Percentiles rank a stretch among this genome's conserved stretches.
Evolutionary conservation across 2,888 invertebrate species (phyloP).

Genomic region (Cryptosula pallasiana): DNA sequence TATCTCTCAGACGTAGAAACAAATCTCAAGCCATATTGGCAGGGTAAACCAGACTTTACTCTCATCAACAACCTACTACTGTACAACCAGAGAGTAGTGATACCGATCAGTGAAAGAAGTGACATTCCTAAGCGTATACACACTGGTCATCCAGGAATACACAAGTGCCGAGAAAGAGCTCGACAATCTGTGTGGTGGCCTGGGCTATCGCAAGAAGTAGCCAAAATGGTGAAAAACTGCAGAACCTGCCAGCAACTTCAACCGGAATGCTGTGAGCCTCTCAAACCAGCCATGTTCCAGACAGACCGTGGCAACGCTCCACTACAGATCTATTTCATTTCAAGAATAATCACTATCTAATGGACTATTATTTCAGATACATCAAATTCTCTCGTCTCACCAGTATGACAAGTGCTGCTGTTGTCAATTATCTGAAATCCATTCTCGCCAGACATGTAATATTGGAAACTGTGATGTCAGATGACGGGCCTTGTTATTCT

Average conservation of each 20-base stretch:
- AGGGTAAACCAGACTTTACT: too few species aligned
- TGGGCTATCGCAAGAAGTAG: constrained; percentile 10
- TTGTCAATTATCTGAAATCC: constrained; percentile 28
- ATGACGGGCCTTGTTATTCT: constrained; percentile 28
- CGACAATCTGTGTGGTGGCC: neutral
- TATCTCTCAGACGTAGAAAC: too few species aligned
- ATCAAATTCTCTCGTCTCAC: constrained; percentile 28
- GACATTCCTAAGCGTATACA: neutral
- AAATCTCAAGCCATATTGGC: too few species aligned
- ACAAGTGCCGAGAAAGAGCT: constrained; percentile 2
- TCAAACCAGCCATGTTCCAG: constrained; percentile 27
- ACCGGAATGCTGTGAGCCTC: constrained; percentile 26
- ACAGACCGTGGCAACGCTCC: constrained; percentile 28
- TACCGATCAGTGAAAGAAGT: constrained; percentile 18
- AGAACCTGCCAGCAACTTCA: constrained; percentile 3
- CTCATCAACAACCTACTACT: constrained; percentile 4
- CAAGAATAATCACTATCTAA: constrained; percentile 28
- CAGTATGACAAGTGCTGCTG: constrained; percentile 24
- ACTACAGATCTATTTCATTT: constrained; percentile 28
- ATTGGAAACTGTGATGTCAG: constrained; percentile 26
- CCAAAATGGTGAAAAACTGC: constrained; percentile 5
- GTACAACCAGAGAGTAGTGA: constrained; percentile 10
- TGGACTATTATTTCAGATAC: constrained; percentile 30
- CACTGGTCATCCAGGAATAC: constrained; percentile 21
- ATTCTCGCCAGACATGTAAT: constrained; percentile 28